Conservation (phyloP, 2,113 vertebrate species). For the Stictonetta naevosa region DNA sequence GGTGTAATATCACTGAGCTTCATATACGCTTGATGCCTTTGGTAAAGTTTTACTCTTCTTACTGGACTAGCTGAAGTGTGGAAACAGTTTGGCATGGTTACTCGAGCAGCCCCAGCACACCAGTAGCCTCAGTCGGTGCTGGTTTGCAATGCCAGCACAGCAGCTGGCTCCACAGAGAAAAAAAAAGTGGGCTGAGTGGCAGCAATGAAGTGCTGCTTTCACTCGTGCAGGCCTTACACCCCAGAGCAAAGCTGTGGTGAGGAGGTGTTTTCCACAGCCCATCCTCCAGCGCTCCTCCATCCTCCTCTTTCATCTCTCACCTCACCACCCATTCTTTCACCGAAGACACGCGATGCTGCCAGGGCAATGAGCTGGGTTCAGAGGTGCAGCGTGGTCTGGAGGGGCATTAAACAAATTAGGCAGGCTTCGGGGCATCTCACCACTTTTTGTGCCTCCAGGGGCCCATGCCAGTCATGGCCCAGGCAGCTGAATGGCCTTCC, state of each 20-base stretch:
- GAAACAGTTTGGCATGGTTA: background rate
- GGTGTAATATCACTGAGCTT: background rate
- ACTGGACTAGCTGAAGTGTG: constrained; percentile 13
- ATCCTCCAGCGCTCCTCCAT: background rate
- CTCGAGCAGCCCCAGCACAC: background rate
- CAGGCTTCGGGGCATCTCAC: background rate
- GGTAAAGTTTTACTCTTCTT: constrained; percentile 30
- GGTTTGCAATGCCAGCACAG: constrained; percentile 12
- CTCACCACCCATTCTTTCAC: background rate
- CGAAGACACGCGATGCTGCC: background rate
- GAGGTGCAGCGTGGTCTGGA: background rate
- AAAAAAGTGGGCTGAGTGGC: background rate
- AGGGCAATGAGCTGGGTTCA: background rate
- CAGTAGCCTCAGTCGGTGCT: background rate
- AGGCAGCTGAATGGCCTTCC: background rate
- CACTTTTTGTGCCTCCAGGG: background rate
- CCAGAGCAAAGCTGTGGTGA: background rate
- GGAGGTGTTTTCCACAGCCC: background rate
- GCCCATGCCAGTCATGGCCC: background rate
- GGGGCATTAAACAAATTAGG: background rate
- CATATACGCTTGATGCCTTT: background rate
- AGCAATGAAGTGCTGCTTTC: constrained; percentile 21
- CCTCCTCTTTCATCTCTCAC: background rate
- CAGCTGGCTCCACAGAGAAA: constrained; percentile 27
- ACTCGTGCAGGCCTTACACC: background rate